Base-by-base conservation (phyloP, 64 coral and sea anemone genomes). In the Pocillopora verrucosa region DNA sequence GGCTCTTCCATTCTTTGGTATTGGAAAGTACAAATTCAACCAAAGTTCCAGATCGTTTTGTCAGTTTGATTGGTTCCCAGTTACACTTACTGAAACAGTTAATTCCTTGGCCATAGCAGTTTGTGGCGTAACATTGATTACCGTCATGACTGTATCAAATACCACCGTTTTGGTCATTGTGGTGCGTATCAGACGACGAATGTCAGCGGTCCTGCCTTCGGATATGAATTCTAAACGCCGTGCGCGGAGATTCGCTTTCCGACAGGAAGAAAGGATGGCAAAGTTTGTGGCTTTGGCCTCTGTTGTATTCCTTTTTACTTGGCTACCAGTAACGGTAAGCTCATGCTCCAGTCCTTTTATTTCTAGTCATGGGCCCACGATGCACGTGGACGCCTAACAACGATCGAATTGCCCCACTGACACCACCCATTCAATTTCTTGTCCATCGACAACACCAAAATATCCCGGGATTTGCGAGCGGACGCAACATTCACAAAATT, bases 301-400 rank as follows among this genome's bases (percentile, higher is more conserved):
- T 13, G 9, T 92, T 73, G 65, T 92, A 38, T 92, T 92, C 38
- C 74, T 92, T n/a, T 11, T 86, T 25, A 92, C 90, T 73, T 92
- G 90, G 90, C 41, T 92, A 60, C 90, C 90, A 87, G 58, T 92
- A 24, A 92, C 90, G 76, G 90, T 92, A 80, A 80, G 90, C 10
- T 63, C 30, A 35, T 81, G 79, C n/a, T 0, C 41, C 41, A 51
- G 41, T 51, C 41, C 41, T 51, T 51, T 51, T 51, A 51, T 3
- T 7, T 51, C 41, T 4, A 51, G 3, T 51, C 41, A 51, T 51
- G 41, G 7, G 41, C 41, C 7, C 7, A 51, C 41, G 7, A 51
- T 51, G 7, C 41, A 51, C 41, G 41, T 51, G 41, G 41, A 51
- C 41, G 3, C 7, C 7, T 7, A 51, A 7, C 7, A 51, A 51